Conservation (phyloP, 2,113 vertebrate species). For the Odontophorus gujanensis region DNA sequence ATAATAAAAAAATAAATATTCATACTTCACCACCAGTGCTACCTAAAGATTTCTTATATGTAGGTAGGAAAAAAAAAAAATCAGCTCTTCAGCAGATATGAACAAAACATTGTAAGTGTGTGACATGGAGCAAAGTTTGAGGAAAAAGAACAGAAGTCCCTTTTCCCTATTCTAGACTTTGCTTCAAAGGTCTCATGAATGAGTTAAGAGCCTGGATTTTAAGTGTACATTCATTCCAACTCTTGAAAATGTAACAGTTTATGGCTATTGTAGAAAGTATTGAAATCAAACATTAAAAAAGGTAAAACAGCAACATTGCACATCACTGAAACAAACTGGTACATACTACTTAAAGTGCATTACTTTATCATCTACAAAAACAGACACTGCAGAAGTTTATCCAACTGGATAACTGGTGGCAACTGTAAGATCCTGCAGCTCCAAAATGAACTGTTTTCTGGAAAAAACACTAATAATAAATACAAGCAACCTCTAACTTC, state of each 20-base stretch:
- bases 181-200: slow-evolving; percentile 29
- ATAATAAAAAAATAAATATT: slow-evolving; percentile 63
- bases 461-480: slow-evolving; percentile 38
- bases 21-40: slow-evolving; percentile 7
- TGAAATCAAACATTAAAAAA: slow-evolving; percentile 11
- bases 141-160: neutral
- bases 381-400: neutral
- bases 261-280: slow-evolving; percentile 61
- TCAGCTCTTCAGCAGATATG: slow-evolving; percentile 20
- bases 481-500: neutral
- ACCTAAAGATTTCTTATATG: slow-evolving; percentile 25
- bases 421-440: neutral
- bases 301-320: slow-evolving; percentile 51
- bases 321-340: slow-evolving; percentile 25
- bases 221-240: slow-evolving; percentile 59
- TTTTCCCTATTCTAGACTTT: slow-evolving; percentile 17
- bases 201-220: slow-evolving; percentile 48
- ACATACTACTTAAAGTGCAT: slow-evolving; percentile 63
- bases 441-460: neutral
- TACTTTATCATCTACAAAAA: slow-evolving; percentile 17
- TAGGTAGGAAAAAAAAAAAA: neutral
- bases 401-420: neutral
- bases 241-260: slow-evolving; percentile 43
- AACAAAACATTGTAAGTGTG: neutral
- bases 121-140: neutral